Evolutionary conservation across 2,888 invertebrate species (phyloP).

Genomic region (Theristus sp.): DNA sequence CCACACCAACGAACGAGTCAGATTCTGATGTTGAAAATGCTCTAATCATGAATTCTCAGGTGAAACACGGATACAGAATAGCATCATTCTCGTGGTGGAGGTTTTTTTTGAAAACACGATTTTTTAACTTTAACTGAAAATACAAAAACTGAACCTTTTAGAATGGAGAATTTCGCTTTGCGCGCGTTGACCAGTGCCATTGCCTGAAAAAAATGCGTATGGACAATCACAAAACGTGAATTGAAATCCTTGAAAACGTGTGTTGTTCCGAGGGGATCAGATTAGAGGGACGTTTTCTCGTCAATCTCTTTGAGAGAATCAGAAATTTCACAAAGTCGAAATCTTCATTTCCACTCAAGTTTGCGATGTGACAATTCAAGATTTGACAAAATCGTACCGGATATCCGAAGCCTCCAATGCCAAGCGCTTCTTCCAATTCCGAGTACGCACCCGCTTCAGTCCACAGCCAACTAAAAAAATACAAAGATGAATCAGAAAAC

Average conservation of each 20-base stretch:
- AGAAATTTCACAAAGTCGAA: no score
- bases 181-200: constrained; percentile 88
- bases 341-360: no score
- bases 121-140: no score
- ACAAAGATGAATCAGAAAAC: background rate
- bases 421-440: constrained; percentile 65
- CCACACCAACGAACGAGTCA: no score
- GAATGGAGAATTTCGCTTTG: constrained; percentile 83
- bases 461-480: constrained; percentile 60
- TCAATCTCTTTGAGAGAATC: no score
- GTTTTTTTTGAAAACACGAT: constrained; percentile 1
- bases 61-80: background rate
- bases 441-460: constrained; percentile 69
- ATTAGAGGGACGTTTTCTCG: background rate
- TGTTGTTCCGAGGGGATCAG: background rate
- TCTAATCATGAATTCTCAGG: background rate
- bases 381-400: constrained; percentile 48
- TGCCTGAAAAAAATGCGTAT: constrained; percentile 38
- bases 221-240: no score
- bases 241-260: no score
- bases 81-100: background rate
- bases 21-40: background rate
- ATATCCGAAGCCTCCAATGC: constrained; percentile 94
- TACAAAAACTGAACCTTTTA: constrained; percentile 76
- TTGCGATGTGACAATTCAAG: no score